A percentile compares a stretch with the other conserved stretches of the same genome.
Evolutionary conservation across 2,113 vertebrate genomes (phyloP).

Genomic region (Scytalopus superciliaris): DNA sequence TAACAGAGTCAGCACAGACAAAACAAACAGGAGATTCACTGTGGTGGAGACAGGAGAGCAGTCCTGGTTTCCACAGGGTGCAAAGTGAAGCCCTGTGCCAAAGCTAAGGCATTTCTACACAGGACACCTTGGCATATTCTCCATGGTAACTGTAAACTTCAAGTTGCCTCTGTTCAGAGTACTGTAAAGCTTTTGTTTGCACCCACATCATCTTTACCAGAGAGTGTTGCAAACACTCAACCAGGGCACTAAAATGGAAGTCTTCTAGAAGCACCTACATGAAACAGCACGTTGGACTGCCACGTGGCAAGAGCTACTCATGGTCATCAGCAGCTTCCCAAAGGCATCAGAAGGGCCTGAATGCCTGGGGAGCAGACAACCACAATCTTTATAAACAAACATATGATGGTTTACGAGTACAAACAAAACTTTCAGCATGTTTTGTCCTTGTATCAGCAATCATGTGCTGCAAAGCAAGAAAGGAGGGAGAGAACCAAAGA

Average conservation of each 20-base stretch:
- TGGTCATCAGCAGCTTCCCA: neutral
- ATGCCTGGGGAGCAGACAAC: neutral
- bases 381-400: neutral
- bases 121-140: neutral
- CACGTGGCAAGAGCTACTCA: neutral
- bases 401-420: neutral
- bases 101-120: neutral
- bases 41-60: neutral
- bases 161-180: neutral
- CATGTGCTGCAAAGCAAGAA: neutral
- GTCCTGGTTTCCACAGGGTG: neutral
- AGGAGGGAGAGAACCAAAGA: neutral
- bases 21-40: neutral
- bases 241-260: neutral
- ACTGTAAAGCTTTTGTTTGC: neutral
- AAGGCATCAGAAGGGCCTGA: neutral
- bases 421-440: neutral
- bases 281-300: neutral
- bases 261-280: neutral
- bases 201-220: neutral
- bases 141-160: neutral
- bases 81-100: neutral
- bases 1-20: conserved; percentile 29
- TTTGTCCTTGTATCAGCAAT: neutral
- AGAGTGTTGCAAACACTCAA: neutral